These are phyloP conservation scores for Idaea straminata DNA, from an alignment of 2,888 invertebrate species.

Conservation along the genomic window DNA sequence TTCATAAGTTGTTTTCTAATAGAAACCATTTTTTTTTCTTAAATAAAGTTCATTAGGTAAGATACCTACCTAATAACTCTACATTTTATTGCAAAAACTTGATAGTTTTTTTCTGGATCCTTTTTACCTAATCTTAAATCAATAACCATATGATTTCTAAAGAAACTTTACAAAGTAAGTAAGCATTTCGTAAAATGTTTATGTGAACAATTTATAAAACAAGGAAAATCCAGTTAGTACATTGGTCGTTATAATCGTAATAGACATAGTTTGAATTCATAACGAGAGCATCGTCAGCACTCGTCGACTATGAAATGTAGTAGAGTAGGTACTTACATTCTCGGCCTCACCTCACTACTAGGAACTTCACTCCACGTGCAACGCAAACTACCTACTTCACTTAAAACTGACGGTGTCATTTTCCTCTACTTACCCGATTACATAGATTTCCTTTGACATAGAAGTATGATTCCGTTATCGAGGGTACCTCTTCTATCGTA, in stretches of 20 bases:
- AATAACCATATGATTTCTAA: too few species aligned
- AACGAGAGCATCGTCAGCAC: constrained; percentile 33
- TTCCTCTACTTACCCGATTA: constrained; percentile 52
- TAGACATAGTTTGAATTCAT: background rate
- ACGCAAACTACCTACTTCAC: constrained; percentile 31
- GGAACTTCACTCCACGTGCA: constrained; percentile 63
- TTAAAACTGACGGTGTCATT: constrained; percentile 47
- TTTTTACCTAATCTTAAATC: too few species aligned
- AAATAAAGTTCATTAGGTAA: too few species aligned
- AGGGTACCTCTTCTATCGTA: constrained; percentile 19
- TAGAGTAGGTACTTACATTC: constrained; percentile 35
- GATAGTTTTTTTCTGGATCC: too few species aligned
- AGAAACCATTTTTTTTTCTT: too few species aligned
- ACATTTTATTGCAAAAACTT: too few species aligned
- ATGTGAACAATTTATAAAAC: constrained; percentile 3
- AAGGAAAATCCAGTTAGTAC: constrained; percentile 24
- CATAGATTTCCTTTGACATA: constrained; percentile 47
- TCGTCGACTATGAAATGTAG: constrained; percentile 16
- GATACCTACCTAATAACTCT: too few species aligned
- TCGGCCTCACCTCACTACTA: constrained; percentile 43
- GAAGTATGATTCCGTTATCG: constrained; percentile 39
- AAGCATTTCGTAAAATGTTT: too few species aligned
- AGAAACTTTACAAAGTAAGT: too few species aligned
- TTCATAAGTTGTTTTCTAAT: too few species aligned
- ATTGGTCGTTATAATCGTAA: background rate